Conservation (phyloP, 2,888 invertebrate species). For the Erebia ligea region DNA sequence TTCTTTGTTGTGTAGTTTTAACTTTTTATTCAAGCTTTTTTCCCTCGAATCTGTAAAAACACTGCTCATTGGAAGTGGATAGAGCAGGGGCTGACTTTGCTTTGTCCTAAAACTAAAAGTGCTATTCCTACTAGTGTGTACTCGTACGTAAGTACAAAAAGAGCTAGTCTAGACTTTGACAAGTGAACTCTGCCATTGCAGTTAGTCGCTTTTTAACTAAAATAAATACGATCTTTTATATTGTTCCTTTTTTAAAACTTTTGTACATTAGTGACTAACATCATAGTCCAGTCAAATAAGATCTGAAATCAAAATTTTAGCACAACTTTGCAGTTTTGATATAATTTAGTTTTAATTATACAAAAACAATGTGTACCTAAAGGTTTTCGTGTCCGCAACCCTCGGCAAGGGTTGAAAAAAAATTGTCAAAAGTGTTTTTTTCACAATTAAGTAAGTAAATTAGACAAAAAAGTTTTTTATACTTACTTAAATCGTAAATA, state of each 20-base stretch:
- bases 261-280: too few relatives aligned
- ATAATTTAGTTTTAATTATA: too few relatives aligned
- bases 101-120: conserved; percentile 34
- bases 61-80: conserved; percentile 27
- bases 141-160: neutral
- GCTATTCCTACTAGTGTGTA: conserved; percentile 21
- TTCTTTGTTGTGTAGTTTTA: conserved; percentile 19
- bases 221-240: neutral
- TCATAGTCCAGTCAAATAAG: too few relatives aligned
- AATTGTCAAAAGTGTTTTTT: too few relatives aligned
- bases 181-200: neutral
- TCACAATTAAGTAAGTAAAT: too few relatives aligned
- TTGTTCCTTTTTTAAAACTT: neutral
- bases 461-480: too few relatives aligned
- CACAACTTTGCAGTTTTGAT: too few relatives aligned
- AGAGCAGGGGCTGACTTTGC: conserved; percentile 24
- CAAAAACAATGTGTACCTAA: too few relatives aligned
- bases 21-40: conserved; percentile 31
- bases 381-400: too few relatives aligned
- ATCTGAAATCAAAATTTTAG: too few relatives aligned
- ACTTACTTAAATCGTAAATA: too few relatives aligned
- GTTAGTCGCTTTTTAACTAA: neutral
- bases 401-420: too few relatives aligned
- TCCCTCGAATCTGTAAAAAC: conserved; percentile 29
- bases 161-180: conserved; percentile 5